Base-by-base conservation (phyloP, 1,140 invertebrate genomes). In the Bombus ignitus region DNA sequence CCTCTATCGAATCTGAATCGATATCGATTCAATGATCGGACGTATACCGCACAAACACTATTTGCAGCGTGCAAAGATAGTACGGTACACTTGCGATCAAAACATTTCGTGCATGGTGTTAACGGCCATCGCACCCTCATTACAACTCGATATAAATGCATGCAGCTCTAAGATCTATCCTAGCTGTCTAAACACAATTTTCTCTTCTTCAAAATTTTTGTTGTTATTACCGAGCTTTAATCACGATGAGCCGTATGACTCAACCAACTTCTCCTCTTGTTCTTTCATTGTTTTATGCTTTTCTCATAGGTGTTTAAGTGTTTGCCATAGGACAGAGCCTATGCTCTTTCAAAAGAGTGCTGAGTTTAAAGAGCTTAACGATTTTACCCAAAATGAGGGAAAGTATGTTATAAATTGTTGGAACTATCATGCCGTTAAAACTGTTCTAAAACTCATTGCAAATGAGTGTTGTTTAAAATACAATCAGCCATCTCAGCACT, bases 111-210 rank as follows among this genome's bases (percentile, higher is more conserved):
- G 68, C 75, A 84, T 73, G 68, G 35, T 75, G 59, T 87, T 88
- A 82, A 82, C 70, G 74, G 53, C 57, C 83, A 72, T 81, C 72
- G 53, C 83, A 74, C 70, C 76, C 66, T 89, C 86, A 62, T 90
- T 78, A 86, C 86, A 91, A 88, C 85, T 91, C 84, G 83, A 90
- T 90, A 90, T 93, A 92, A 93, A 93, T 93, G 91, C 91, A 93
- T 93, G 91, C 92, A 93, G 90, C 92, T 91, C 91, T 92, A 92
- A 89, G 88, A 87, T 89, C 89, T 93, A 93, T 90, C 85, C 91
- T 92, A 93, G 91, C 81, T 91, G 89, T 87, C 89, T 91, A 92
- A 88, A 90, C 89, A 65, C 77, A 47, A 47, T 80, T 81, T 87
- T 70, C 59, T 81, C 68, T 71, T 76, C 71, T 53, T 85, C 62